Base-by-base conservation (phyloP, 1,140 invertebrate species). In the Prorops nasuta region DNA sequence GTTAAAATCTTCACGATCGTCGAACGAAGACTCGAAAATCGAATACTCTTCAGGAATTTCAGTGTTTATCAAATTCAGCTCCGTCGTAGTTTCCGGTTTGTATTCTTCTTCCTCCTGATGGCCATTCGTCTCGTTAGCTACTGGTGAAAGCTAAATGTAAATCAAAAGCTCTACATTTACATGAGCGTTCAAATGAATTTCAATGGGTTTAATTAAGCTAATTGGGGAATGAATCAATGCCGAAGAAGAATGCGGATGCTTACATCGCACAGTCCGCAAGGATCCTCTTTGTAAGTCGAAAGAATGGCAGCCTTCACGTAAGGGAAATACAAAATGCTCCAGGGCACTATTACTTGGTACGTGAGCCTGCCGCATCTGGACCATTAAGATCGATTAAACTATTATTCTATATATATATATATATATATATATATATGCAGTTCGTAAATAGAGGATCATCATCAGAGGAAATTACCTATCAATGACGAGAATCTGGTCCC, bases 231-330 rank as follows among this genome's bases (percentile, higher is more conserved):
- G 10, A 28, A 28, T 6, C 24, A 28, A 28, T 28, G n/a, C 24
- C 10, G 10, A 28, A 28, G 4, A 10, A 28, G 24, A 28, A 28
- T 28, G 24, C 24, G 24, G 9, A 41, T 32, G 0, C 48, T 51
- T 49, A 60, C 56, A 22, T 65, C 34, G 34, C 74, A 77, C 20
- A 44, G 24, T 9, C 71, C 74, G 45, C 76, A 78, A 0, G 74
- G 74, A 22, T 76, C 56, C 6, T 76, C 72, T n/a, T 67, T 58
- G 36, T 70, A 65, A 0, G 76, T 76, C 8, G 73, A 73, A 28
- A 75, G 52, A 24, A 76, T 69, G 14, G 74, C 72, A 1, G 71
- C 74, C 56, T 73, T 76, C 1, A 76, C 71, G 35, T 76, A 77
- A 2, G 74, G 72, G 44, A 71, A 72, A n/a, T 71, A 66, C 10